A percentile compares a stretch with the other conserved stretches of the same genome.
Evolutionary conservation across 1,140 invertebrate genomes (phyloP).

Genomic region (Spodoptera litura): DNA sequence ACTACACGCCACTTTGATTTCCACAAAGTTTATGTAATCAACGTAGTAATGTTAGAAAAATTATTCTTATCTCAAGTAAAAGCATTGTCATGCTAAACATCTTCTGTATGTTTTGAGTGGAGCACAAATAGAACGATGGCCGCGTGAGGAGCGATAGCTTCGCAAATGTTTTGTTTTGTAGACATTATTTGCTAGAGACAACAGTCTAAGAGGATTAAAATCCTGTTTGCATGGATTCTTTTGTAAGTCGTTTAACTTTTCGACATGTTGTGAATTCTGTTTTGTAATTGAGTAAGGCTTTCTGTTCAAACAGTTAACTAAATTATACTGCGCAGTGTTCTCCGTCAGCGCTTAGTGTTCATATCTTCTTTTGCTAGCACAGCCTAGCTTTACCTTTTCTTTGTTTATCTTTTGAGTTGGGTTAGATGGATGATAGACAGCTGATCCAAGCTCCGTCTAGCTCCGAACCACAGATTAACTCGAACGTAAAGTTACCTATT

Average conservation of each 20-base stretch:
- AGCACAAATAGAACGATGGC: background rate
- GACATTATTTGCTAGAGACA: background rate
- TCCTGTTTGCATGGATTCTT: background rate
- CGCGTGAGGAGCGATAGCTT: background rate
- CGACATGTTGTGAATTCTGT: background rate
- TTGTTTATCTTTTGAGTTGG: slow-evolving; percentile 21
- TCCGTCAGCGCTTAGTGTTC: background rate
- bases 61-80: slow-evolving; percentile 16
- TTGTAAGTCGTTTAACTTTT: background rate
- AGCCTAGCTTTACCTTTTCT: slow-evolving; percentile 26
- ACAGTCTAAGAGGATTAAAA: background rate
- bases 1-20: slow-evolving; percentile 61
- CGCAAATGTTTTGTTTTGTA: background rate
- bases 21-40: slow-evolving; percentile 61
- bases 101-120: background rate
- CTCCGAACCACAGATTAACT: background rate
- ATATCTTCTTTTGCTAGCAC: slow-evolving; percentile 19
- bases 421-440: background rate
- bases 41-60: slow-evolving; percentile 42
- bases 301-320: background rate
- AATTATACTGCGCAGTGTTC: slow-evolving; percentile 9
- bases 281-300: background rate
- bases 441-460: background rate
- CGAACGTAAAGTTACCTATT: background rate
- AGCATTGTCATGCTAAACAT: slow-evolving; percentile 9